phyloP scores from a whole-genome alignment of 2,113 vertebrate genomes.

The Odobenus rosmarus region DNA sequence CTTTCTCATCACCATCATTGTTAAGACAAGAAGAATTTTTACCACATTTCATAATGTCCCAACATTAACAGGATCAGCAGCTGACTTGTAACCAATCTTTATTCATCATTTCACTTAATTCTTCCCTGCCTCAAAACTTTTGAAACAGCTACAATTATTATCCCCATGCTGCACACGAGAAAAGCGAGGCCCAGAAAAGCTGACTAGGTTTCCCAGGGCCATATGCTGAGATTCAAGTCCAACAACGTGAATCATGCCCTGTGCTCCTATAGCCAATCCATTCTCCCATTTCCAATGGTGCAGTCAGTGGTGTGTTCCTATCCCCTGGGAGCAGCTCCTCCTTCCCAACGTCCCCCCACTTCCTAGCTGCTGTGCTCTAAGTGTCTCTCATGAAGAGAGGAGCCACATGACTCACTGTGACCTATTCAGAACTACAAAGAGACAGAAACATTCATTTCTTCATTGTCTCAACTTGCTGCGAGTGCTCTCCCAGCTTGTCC shows the following conservation, averaged over 20 bases:
- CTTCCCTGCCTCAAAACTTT: not conserved
- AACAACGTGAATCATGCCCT: not conserved
- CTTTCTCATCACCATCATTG: not conserved
- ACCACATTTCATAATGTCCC: not conserved
- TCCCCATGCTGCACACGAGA: not conserved
- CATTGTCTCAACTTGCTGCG: accelerated
- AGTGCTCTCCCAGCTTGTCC: not conserved
- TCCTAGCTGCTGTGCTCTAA: not conserved
- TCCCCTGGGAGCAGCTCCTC: accelerated
- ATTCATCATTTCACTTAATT: not conserved
- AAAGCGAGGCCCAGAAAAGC: not conserved
- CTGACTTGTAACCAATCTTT: not conserved
- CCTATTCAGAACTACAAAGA: not conserved
- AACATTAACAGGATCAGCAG: not conserved
- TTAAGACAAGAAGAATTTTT: not conserved
- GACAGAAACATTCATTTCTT: not conserved
- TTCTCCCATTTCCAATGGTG: not conserved
- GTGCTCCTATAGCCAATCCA: not conserved
- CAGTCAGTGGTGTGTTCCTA: no score
- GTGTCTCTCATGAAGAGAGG: not conserved
- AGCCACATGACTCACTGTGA: not conserved
- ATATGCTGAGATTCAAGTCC: not conserved
- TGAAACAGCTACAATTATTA: not conserved
- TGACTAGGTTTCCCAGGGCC: not conserved
- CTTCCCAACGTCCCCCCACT: not conserved